Percentiles rank a stretch among this genome's conserved stretches.
These are phyloP conservation scores for Sebastes vulpes DNA, from an alignment of 2,797 vertebrate species.

Conservation along the genomic window DNA sequence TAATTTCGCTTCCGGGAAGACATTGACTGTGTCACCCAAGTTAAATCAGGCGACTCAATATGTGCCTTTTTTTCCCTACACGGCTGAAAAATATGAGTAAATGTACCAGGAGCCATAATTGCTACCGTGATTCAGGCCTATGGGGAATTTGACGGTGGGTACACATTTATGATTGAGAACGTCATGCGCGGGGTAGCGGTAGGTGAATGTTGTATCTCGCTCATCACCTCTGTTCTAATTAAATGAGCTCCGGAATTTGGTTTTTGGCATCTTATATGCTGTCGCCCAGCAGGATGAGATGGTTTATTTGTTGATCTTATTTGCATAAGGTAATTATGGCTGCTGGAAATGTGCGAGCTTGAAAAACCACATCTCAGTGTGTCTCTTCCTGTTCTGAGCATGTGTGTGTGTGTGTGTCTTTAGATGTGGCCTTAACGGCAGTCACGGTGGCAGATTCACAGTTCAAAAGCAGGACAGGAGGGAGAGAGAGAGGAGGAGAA, in stretches of 20 bases:
- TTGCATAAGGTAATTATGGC: conserved; percentile 81
- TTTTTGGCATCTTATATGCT: conserved; percentile 58
- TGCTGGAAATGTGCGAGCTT: conserved; percentile 57
- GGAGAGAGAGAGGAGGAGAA: background rate
- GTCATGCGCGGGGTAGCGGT: conserved; percentile 9
- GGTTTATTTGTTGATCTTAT: conserved; percentile 76
- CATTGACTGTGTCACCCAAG: conserved; percentile 12
- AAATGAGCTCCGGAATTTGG: conserved; percentile 64
- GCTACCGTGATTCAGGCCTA: conserved; percentile 34
- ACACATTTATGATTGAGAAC: conserved; percentile 49
- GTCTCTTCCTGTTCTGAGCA: too few species aligned
- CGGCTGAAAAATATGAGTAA: conserved; percentile 24
- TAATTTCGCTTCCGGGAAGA: conserved; percentile 26
- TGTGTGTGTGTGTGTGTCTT: background rate
- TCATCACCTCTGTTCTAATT: conserved; percentile 68
- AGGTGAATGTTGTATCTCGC: conserved; percentile 25
- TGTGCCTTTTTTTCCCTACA: background rate
- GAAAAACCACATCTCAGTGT: conserved; percentile 17
- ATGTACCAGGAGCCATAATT: conserved; percentile 38
- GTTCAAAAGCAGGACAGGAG: conserved; percentile 56
- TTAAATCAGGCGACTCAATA: conserved; percentile 28
- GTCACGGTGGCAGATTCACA: conserved; percentile 39
- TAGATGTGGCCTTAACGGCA: conserved; percentile 30
- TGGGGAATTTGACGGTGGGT: conserved; percentile 46
- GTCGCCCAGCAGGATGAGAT: conserved; percentile 59